These are phyloP conservation scores for Elysia crispata DNA, from an alignment of 2,888 invertebrate genomes.

Conservation along the genomic window DNA sequence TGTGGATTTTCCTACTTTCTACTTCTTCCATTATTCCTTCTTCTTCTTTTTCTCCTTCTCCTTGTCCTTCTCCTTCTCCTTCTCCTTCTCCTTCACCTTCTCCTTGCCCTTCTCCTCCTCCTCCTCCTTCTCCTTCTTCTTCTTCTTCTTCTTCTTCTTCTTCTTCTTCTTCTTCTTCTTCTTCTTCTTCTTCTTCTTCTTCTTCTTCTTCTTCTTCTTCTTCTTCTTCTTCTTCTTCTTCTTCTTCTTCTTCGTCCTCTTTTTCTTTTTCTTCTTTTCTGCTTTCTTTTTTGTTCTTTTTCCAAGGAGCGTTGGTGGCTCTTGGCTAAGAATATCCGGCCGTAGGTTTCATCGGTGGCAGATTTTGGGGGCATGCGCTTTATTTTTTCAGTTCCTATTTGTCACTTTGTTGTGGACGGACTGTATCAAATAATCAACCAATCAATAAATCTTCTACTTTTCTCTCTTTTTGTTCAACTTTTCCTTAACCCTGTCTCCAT, in stretches of 20 bases:
- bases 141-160: slow-evolving; percentile 21
- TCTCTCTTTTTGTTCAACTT: not conserved
- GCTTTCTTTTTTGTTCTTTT: too few relatives aligned
- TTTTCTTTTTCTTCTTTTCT: slow-evolving; percentile 3
- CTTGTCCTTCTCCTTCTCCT: slow-evolving; percentile 21
- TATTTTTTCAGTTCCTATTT: too few relatives aligned
- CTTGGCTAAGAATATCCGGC: too few relatives aligned
- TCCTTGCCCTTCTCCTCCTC: slow-evolving; percentile 3
- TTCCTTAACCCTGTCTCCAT: not conserved
- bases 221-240: slow-evolving; percentile 26
- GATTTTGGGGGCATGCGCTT: too few relatives aligned
- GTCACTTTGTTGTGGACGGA: too few relatives aligned
- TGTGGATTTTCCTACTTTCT: not conserved
- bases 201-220: slow-evolving; percentile 34
- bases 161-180: slow-evolving; percentile 30
- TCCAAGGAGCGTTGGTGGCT: too few relatives aligned
- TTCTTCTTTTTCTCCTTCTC: slow-evolving; percentile 31
- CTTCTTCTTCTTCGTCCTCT: slow-evolving; percentile 14
- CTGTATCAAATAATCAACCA: too few relatives aligned
- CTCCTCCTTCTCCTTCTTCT: not conserved
- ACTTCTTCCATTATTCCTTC: not conserved
- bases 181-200: slow-evolving; percentile 43
- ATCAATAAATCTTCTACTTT: not conserved
- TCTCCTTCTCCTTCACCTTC: slow-evolving; percentile 22
- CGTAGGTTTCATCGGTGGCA: too few relatives aligned